These are phyloP conservation scores for Gephyroberyx darwinii DNA, from an alignment of 2,797 vertebrate species.

Conservation along the genomic window DNA sequence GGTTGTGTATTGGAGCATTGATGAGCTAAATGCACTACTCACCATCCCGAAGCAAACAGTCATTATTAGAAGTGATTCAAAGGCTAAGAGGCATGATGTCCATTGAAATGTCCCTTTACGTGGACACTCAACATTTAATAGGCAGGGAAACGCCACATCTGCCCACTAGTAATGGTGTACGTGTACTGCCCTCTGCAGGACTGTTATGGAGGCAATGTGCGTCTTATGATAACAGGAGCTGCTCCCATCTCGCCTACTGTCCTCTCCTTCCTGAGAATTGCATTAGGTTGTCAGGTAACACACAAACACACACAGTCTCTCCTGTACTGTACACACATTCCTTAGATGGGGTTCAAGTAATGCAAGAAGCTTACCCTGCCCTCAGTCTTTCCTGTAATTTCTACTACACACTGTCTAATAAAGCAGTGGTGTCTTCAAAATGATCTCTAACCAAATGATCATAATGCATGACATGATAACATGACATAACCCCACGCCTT, in stretches of 20 bases:
- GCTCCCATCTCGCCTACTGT: conserved; percentile 92
- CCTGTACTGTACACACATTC: not conserved
- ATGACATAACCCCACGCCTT: too few species aligned
- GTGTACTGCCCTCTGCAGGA: conserved; percentile 79
- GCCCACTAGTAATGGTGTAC: not conserved
- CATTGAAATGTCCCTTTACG: too few species aligned
- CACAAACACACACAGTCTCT: conserved; percentile 2
- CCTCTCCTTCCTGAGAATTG: conserved; percentile 89
- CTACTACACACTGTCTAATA: not conserved
- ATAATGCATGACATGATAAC: too few species aligned
- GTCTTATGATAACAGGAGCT: conserved; percentile 92
- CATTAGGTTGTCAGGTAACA: conserved; percentile 92
- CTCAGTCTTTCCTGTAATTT: not conserved
- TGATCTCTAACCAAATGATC: not conserved
- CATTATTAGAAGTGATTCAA: too few species aligned
- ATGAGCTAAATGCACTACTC: too few species aligned
- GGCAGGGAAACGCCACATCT: too few species aligned
- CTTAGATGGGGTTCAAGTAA: too few species aligned
- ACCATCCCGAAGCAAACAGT: too few species aligned
- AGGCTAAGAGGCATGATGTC: too few species aligned
- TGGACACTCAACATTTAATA: too few species aligned
- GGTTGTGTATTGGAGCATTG: too few species aligned
- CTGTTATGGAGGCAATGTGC: conserved; percentile 89
- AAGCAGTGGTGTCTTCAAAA: not conserved
- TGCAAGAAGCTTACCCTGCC: too few species aligned